Percentiles rank a stretch among this genome's conserved stretches.
Conservation (phyloP, 2,113 vertebrate species). For the Nycticorax nycticorax region DNA sequence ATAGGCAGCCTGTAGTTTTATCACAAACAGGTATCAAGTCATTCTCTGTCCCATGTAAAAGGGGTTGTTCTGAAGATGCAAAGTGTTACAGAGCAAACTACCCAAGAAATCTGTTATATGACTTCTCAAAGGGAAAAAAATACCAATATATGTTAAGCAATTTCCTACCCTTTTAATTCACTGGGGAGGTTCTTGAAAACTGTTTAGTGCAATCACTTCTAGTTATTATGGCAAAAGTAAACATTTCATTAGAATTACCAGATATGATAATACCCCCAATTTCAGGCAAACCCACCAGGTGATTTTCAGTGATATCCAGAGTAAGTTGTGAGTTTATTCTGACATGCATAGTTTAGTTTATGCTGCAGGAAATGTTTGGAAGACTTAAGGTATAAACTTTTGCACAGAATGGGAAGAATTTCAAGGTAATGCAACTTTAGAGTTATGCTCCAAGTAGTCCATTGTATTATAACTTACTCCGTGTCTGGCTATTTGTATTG, state of each 20-base stretch:
- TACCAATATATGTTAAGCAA: background rate
- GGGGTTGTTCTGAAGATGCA: background rate
- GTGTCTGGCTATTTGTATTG: conserved; percentile 6
- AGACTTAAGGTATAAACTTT: background rate
- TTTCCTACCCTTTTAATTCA: background rate
- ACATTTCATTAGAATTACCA: background rate
- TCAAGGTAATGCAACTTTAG: background rate
- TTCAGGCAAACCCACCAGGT: background rate
- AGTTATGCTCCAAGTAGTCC: background rate
- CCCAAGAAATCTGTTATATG: background rate
- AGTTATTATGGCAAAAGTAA: background rate
- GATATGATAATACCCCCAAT: background rate
- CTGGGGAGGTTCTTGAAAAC: background rate
- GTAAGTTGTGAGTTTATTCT: background rate
- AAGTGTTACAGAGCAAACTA: background rate
- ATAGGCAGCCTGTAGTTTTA: conserved; percentile 8
- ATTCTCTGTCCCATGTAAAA: background rate
- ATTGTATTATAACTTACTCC: background rate
- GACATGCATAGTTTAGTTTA: background rate
- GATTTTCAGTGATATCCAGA: background rate
- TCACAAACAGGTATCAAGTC: conserved; percentile 6
- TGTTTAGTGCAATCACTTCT: background rate
- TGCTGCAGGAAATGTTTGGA: background rate
- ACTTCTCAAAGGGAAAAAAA: background rate
- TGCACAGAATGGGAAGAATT: background rate